These are phyloP conservation scores for Orientallactaga sibirica DNA, from an alignment of 2,797 vertebrate species.

Conservation along the genomic window DNA sequence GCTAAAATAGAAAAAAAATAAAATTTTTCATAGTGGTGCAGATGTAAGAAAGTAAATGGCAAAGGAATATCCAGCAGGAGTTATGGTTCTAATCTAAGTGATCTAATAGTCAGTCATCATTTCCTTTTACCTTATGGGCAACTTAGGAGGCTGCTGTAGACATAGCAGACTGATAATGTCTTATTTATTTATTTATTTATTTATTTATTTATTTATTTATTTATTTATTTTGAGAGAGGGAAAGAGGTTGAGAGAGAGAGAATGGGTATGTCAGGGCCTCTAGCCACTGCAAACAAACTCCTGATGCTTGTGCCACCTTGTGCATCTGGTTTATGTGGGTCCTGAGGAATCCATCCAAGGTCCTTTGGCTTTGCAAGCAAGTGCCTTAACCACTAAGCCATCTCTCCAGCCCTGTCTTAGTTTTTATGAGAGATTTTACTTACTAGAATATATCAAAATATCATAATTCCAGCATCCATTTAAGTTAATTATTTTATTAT, in stretches of 20 bases:
- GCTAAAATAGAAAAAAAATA: background rate
- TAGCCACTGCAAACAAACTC: too few species aligned
- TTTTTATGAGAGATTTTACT: background rate
- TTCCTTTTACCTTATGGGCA: background rate
- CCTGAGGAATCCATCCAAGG: too few species aligned
- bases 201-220: too few species aligned
- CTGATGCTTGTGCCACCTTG: too few species aligned
- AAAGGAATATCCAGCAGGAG: background rate
- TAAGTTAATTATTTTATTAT: background rate
- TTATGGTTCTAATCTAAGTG: slow-evolving; percentile 14
- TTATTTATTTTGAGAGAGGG: too few species aligned
- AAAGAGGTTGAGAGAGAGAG: too few species aligned
- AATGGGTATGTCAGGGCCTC: too few species aligned
- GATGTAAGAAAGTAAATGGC: background rate
- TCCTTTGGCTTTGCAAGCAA: too few species aligned
- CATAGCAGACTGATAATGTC: background rate
- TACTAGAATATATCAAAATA: slow-evolving; percentile 5
- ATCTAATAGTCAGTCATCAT: slow-evolving; percentile 24
- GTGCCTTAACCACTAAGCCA: too few species aligned
- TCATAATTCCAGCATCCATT: background rate
- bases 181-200: background rate
- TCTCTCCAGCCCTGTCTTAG: background rate
- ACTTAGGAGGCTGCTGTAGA: background rate
- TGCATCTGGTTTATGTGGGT: too few species aligned
- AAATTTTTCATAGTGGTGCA: background rate